Evolutionary conservation across 2,113 vertebrate genomes (phyloP).

Genomic region (Ciconia stormi): DNA sequence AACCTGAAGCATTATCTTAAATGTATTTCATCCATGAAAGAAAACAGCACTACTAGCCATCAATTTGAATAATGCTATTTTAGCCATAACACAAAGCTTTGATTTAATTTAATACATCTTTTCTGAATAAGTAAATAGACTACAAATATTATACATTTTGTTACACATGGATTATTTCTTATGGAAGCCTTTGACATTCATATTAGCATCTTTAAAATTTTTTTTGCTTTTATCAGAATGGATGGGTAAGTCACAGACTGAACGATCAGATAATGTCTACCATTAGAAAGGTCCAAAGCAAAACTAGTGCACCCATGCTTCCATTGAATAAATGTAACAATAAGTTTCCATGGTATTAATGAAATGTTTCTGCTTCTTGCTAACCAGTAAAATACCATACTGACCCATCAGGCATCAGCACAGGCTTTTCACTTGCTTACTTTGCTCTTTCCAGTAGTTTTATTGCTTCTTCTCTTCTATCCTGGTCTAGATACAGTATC

Average conservation of each 20-base stretch:
- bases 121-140: neutral
- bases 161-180: neutral
- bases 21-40: neutral
- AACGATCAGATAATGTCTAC: neutral
- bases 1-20: neutral
- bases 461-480: conserved; percentile 85
- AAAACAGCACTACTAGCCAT: neutral
- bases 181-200: neutral
- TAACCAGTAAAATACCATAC: neutral
- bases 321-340: neutral
- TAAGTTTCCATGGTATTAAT: neutral
- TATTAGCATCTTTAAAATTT: neutral
- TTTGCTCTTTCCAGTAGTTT: conserved; percentile 90
- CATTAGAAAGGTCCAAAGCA: neutral
- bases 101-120: neutral
- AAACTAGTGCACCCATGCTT: neutral
- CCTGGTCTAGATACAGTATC: conserved; percentile 88
- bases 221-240: neutral
- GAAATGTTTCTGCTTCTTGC: neutral
- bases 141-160: neutral
- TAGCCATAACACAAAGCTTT: neutral
- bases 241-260: neutral
- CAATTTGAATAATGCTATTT: neutral
- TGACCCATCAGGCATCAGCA: neutral
- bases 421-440: conserved; percentile 75